Percentiles rank a stretch among this genome's conserved stretches.
These are phyloP conservation scores for Lota lota DNA, from an alignment of 2,113 vertebrate species.

Conservation along the genomic window DNA sequence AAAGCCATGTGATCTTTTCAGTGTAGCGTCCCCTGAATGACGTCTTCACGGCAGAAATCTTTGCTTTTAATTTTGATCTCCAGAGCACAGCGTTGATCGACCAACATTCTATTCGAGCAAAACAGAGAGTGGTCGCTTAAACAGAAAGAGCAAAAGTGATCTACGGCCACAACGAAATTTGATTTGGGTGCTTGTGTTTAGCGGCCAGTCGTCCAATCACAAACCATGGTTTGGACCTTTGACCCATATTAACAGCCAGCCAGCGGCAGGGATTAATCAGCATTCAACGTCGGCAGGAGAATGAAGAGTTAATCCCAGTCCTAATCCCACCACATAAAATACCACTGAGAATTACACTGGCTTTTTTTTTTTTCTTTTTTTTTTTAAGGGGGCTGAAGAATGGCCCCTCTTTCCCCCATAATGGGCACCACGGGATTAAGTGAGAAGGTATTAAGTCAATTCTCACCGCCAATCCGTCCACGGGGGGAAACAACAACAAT, in stretches of 20 bases:
- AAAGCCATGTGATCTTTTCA: too few species aligned
- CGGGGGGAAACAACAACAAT: constrained; percentile 42
- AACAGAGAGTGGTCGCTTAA: too few species aligned
- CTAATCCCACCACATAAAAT: constrained; percentile 64
- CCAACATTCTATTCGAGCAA: too few species aligned
- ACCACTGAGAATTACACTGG: constrained; percentile 22
- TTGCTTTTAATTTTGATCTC: too few species aligned
- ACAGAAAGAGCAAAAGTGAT: too few species aligned
- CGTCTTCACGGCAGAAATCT: too few species aligned
- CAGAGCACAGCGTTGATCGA: too few species aligned
- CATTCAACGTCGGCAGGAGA: constrained; percentile 17
- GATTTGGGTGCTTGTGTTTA: too few species aligned
- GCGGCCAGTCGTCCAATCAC: too few species aligned
- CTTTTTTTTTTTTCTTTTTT: constrained; percentile 15
- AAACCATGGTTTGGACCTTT: constrained; percentile 18
- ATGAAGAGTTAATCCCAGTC: constrained; percentile 55
- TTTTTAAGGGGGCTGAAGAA: constrained; percentile 27
- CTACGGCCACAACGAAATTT: too few species aligned
- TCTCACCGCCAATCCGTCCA: constrained; percentile 32
- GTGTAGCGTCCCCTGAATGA: too few species aligned
- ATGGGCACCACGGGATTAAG: constrained; percentile 63
- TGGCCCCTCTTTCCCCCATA: constrained; percentile 39
- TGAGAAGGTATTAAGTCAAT: constrained; percentile 52
- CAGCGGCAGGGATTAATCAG: constrained; percentile 53
- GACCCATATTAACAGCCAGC: constrained; percentile 29